Evolutionary conservation across 2,113 vertebrate species (phyloP).

Genomic region (Neoarius graeffei): DNA sequence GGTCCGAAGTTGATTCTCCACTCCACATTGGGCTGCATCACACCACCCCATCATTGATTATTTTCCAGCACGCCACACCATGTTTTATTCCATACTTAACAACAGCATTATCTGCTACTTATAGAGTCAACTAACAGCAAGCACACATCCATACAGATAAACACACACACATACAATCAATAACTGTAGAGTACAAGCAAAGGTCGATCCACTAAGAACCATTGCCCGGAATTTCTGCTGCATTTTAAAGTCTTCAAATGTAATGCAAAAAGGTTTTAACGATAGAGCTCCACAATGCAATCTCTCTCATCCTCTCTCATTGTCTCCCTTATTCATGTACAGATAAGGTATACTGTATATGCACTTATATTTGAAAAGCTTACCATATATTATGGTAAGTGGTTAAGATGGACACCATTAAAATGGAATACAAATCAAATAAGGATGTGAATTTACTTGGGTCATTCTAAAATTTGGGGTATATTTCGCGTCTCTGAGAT

Average conservation of each 20-base stretch:
- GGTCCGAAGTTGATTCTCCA: neutral
- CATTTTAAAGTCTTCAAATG: slow-evolving; percentile 31
- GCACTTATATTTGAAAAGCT: neutral
- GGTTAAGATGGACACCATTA: neutral
- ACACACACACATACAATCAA: slow-evolving; percentile 53
- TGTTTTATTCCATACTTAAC: slow-evolving; percentile 22
- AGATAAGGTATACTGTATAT: neutral
- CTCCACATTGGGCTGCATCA: neutral
- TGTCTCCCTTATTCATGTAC: neutral
- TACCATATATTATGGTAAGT: slow-evolving; percentile 5
- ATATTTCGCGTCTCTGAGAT: no score
- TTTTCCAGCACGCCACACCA: neutral
- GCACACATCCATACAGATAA: slow-evolving; percentile 48
- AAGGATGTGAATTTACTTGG: neutral
- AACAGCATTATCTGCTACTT: slow-evolving; percentile 11
- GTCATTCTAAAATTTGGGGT: no score
- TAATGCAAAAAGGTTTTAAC: slow-evolving; percentile 36
- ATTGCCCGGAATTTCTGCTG: slow-evolving; percentile 39
- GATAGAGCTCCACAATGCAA: slow-evolving; percentile 30
- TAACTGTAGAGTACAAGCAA: slow-evolving; percentile 34
- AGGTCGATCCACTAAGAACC: slow-evolving; percentile 42
- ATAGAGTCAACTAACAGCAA: neutral
- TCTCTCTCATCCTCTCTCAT: neutral
- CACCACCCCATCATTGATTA: neutral
- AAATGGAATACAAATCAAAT: slow-evolving; percentile 28